Base-by-base conservation (phyloP, 2,113 vertebrate genomes). In the Bujurquina vittata region DNA sequence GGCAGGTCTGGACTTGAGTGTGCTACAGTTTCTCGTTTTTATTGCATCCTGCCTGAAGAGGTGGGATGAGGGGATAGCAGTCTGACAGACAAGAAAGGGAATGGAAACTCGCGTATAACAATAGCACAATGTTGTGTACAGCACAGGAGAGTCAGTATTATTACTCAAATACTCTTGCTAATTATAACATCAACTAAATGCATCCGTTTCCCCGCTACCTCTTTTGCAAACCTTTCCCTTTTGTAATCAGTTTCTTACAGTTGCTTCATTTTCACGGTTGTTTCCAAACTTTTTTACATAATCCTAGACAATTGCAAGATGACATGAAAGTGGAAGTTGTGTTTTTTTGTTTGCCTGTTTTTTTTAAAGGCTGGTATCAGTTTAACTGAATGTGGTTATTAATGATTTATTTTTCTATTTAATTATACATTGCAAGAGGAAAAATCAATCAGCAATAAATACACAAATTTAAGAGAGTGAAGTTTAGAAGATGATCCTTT, bases 1-100 rank as follows among this genome's bases (percentile, higher is more conserved):
- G 76, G 43, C 94, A 83, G 79, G 94, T 90, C 77, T 54, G 26
- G 80, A 93, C 94, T 74, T 92, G 93, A 82, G 5, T 17, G 14
- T 79, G 52, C 58, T 35, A 31, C 14, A 29, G 58, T 76, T 61
- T 43, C 14, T 80, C 43, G 40, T 5, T 20, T 87, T 74, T 46
- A 75, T 49, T 77, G 60, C 1, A 0, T 49, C 7, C 9, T 17
- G 26, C 0, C 4, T 15, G 9, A 35, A 40, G 18, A 82, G 26
- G n/a, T 31, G 56, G 49, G 18, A 65, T 31, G 46, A 60, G 29
- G 17, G 22, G 59, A 9, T 22, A 22, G 58, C 10, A 29, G 46
- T 10, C 17, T 2, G 9, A 60, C 11, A 35, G 5, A 29, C 6
- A 20, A 46, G 14, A 60, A n/a, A 10, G 5, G 5, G 17, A 11